Conservation (phyloP, 2,888 invertebrate genomes). For the Drosophila hawaiiensis region DNA sequence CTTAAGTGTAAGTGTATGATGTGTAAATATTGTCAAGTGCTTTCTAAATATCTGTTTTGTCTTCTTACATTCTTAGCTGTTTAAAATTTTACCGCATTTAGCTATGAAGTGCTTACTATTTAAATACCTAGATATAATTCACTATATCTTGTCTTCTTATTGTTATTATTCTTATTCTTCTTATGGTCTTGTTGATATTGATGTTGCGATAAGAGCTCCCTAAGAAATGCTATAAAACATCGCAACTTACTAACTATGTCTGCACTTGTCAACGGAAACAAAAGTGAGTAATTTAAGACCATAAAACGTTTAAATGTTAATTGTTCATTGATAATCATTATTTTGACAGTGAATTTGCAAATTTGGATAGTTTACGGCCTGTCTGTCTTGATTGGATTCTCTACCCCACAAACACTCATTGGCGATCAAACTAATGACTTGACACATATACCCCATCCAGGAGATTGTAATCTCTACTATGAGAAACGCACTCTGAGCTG, state of each 20-base stretch:
- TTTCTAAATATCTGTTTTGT: slow-evolving; percentile 21
- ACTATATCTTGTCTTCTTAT: background rate
- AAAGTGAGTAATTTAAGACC: slow-evolving; percentile 29
- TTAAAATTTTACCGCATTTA: slow-evolving; percentile 2
- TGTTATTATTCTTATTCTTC: background rate
- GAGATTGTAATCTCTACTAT: slow-evolving; percentile 50
- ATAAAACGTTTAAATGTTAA: background rate
- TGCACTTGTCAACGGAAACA: slow-evolving; percentile 4
- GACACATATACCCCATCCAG: slow-evolving; percentile 22
- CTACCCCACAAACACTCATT: background rate
- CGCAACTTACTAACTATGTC: background rate
- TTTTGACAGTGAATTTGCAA: slow-evolving; percentile 34
- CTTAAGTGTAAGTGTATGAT: background rate
- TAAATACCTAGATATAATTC: background rate
- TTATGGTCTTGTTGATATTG: background rate
- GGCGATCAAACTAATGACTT: background rate
- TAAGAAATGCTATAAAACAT: slow-evolving; percentile 24
- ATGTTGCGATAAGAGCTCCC: background rate
- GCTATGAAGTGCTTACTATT: background rate
- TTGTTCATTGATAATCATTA: background rate
- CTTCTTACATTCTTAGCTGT: slow-evolving; percentile 18
- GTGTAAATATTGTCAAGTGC: slow-evolving; percentile 27
- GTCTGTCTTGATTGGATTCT: background rate
- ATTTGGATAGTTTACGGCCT: slow-evolving; percentile 6
- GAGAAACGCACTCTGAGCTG: slow-evolving; percentile 35